phyloP scores from a whole-genome alignment of 2,797 vertebrate genomes.

The Dicrostonyx torquatus region DNA sequence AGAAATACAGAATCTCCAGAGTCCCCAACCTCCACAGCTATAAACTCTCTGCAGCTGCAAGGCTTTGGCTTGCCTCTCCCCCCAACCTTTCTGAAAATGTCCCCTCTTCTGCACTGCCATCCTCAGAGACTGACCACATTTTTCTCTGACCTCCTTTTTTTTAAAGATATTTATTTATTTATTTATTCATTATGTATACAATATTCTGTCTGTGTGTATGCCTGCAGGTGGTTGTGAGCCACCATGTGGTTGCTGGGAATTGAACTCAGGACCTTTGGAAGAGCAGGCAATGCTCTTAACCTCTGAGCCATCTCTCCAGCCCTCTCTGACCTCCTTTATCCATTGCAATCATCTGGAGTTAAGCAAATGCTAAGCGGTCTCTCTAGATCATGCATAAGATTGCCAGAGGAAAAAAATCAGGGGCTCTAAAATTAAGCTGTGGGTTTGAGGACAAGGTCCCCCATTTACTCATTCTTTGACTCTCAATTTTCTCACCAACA shows the following conservation, averaged over 20 bases:
- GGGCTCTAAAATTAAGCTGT: slow-evolving; percentile 15
- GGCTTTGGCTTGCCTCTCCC: not conserved
- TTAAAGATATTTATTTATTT: too few relatives aligned
- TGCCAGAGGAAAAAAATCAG: slow-evolving; percentile 41
- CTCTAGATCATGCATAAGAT: not conserved
- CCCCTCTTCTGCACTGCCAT: slow-evolving; percentile 13
- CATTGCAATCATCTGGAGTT: slow-evolving; percentile 20
- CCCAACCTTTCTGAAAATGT: slow-evolving; percentile 26
- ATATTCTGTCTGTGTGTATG: too few relatives aligned
- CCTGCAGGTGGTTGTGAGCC: too few relatives aligned
- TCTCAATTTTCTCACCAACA: slow-evolving; percentile 35
- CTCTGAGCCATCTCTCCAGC: too few relatives aligned
- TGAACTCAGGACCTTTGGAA: too few relatives aligned
- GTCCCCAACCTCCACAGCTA: not conserved
- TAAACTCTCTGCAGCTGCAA: not conserved
- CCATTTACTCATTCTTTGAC: slow-evolving; percentile 25
- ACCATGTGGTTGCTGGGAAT: too few relatives aligned
- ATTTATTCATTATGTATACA: too few relatives aligned
- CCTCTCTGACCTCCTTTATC: slow-evolving; percentile 48
- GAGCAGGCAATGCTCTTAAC: too few relatives aligned
- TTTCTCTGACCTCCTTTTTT: too few relatives aligned
- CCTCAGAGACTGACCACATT: not conserved
- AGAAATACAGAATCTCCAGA: not conserved
- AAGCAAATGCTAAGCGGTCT: slow-evolving; percentile 28
- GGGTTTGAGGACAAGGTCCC: slow-evolving; percentile 43